Conservation (phyloP, 1,140 invertebrate genomes). For the Drosophila ficusphila region DNA sequence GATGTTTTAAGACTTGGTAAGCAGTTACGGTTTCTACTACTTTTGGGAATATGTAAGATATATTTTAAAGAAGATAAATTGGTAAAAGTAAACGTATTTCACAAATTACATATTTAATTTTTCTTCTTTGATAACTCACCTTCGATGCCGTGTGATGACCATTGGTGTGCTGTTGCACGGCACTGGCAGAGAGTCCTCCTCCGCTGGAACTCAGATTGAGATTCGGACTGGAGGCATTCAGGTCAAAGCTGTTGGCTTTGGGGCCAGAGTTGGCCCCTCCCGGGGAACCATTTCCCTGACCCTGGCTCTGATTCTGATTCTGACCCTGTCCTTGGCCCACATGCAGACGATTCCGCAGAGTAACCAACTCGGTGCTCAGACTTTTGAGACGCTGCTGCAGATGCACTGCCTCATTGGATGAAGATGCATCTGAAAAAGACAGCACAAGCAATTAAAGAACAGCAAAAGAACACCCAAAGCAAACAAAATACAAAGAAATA, state of each 20-base stretch:
- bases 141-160: conserved; percentile 55
- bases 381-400: conserved; percentile 94
- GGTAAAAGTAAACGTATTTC: too few relatives aligned
- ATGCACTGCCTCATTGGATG: conserved; percentile 96
- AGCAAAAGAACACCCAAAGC: background rate
- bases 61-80: too few relatives aligned
- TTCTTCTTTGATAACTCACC: conserved; percentile 21
- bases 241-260: conserved; percentile 60
- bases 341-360: conserved; percentile 93
- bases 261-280: conserved; percentile 14
- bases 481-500: background rate
- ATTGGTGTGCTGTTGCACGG: conserved; percentile 68
- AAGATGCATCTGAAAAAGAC: conserved; percentile 91
- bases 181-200: conserved; percentile 50
- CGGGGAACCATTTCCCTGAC: conserved; percentile 53
- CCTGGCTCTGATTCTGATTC: conserved; percentile 72
- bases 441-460: background rate
- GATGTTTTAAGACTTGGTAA: background rate
- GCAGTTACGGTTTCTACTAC: too few relatives aligned
- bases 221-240: conserved; percentile 77
- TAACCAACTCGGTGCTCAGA: conserved; percentile 94
- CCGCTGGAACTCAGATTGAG: conserved; percentile 46
- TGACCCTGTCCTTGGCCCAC: conserved; percentile 87
- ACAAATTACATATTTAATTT: background rate
- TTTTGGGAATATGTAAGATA: too few relatives aligned